Conservation (phyloP, 1,140 invertebrate genomes). For the Atta colombica region DNA sequence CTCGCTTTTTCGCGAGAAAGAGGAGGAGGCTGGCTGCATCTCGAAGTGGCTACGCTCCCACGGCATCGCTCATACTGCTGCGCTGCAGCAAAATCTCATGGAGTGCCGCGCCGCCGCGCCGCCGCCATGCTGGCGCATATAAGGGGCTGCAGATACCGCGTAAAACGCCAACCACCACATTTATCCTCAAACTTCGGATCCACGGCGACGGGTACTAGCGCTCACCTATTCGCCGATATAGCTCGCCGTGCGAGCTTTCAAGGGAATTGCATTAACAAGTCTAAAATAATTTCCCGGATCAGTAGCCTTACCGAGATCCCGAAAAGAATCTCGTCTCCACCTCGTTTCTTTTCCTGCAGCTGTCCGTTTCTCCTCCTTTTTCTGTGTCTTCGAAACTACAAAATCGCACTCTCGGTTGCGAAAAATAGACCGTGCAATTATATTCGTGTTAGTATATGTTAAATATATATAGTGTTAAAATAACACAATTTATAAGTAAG, state of each 20-base stretch:
- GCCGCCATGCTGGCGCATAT: conserved; percentile 4
- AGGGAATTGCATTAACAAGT: conserved; percentile 81
- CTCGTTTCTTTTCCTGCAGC: background rate
- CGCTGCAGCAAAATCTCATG: conserved; percentile 23
- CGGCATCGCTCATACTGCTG: conserved; percentile 43
- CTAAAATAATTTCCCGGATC: conserved; percentile 75
- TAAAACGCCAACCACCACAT: conserved; percentile 51
- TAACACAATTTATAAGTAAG: too few species aligned
- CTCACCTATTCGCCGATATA: conserved; percentile 28
- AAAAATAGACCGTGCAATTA: background rate
- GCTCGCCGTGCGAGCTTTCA: conserved; percentile 71
- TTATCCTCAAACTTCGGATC: conserved; percentile 29
- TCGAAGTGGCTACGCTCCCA: conserved; percentile 8
- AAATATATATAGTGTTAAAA: too few species aligned
- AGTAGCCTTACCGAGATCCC: background rate
- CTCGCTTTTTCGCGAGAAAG: background rate
- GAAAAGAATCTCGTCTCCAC: conserved; percentile 1
- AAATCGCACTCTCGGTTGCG: too few species aligned
- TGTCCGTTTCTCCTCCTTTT: background rate
- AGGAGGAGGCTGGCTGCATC: conserved; percentile 14
- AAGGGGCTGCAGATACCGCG: conserved; percentile 13
- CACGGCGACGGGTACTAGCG: background rate
- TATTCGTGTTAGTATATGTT: background rate
- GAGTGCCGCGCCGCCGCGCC: background rate
- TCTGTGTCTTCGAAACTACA: background rate